Evolutionary conservation across 2,797 vertebrate species (phyloP).

Genomic region (Crenichthys baileyi): DNA sequence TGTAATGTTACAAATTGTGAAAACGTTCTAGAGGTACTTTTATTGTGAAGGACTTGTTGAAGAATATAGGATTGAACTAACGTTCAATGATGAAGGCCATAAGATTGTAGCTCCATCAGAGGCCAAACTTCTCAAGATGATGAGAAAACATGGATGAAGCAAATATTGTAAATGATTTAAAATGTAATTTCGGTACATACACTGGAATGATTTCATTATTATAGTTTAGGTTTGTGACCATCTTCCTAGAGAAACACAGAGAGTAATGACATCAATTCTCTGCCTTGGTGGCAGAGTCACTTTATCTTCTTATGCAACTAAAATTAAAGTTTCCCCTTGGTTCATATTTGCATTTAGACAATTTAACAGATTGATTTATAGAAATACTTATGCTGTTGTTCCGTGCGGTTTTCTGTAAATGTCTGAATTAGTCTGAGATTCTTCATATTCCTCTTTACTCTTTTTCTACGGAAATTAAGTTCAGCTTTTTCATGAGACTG

Average conservation of each 20-base stretch:
- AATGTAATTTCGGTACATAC: not conserved
- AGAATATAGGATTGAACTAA: not conserved
- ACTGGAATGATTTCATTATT: not conserved
- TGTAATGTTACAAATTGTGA: not conserved
- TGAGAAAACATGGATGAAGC: not conserved
- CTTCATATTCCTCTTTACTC: conserved; percentile 44
- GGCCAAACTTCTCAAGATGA: not conserved
- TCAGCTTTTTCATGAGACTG: conserved; percentile 55
- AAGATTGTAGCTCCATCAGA: conserved; percentile 29
- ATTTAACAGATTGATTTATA: conserved; percentile 20
- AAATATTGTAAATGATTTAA: not conserved
- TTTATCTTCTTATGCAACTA: not conserved
- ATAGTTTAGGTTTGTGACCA: not conserved
- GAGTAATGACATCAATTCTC: not conserved
- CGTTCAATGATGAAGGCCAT: not conserved
- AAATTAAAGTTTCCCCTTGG: not conserved
- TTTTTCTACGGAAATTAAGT: conserved; percentile 46
- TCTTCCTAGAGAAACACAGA: not conserved
- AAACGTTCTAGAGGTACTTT: not conserved
- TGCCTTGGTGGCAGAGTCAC: not conserved
- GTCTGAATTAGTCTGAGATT: conserved; percentile 33
- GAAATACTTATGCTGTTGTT: conserved; percentile 14
- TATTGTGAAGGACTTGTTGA: not conserved
- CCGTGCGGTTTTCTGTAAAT: conserved; percentile 21
- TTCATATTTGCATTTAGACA: conserved; percentile 6